Base-by-base conservation (phyloP, 2,113 vertebrate species). In the Hiodon tergisus region DNA sequence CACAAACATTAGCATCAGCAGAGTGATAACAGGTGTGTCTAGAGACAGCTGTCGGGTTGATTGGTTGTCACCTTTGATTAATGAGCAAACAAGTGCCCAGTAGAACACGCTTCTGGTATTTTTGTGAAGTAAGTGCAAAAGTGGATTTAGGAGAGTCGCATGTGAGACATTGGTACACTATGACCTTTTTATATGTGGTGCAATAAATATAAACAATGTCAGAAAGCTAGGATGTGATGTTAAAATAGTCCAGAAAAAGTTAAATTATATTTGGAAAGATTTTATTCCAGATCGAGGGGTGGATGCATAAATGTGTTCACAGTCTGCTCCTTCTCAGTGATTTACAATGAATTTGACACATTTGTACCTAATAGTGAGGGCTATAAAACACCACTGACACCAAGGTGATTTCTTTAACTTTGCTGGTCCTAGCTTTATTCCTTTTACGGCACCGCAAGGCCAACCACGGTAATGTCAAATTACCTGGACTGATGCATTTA, bases 1-100 rank as follows among this genome's bases (percentile, higher is more conserved):
- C 58, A 31, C 31, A 31, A 31, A 31, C 31, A 13, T 66, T 66
- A 66, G 46, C 31, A 11, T 66, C 63, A 48, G 63, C 8, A 11
- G 46, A 66, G 13, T 66, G 3, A 14, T 60, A 63, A 73, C 79
- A 79, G 77, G 80, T 83, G 77, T 69, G 76, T 70, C 76, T 60
- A 16, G 5, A 55, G 60, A 75, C 82, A 86, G 84, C 83, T 82
- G 81, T 57, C 55, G 77, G 74, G 59, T 67, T 78, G 77, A 80
- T 79, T 69, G 76, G 74, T 48, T 11, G 5, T 61, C 52, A 60
- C 9, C 67, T 54, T 16, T 80, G 85, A 84, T 54, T 81, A 81
- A 84, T 79, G 63, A 76, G 13, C n/a, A 54, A 65, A 80, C 77
- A 78, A 72, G 80, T 83, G 80, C 72, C 79, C 71, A 31, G 51